Percentiles rank a stretch among this genome's conserved stretches.
Evolutionary conservation across 1,140 invertebrate genomes (phyloP).

Genomic region (Globodera rostochiensis): DNA sequence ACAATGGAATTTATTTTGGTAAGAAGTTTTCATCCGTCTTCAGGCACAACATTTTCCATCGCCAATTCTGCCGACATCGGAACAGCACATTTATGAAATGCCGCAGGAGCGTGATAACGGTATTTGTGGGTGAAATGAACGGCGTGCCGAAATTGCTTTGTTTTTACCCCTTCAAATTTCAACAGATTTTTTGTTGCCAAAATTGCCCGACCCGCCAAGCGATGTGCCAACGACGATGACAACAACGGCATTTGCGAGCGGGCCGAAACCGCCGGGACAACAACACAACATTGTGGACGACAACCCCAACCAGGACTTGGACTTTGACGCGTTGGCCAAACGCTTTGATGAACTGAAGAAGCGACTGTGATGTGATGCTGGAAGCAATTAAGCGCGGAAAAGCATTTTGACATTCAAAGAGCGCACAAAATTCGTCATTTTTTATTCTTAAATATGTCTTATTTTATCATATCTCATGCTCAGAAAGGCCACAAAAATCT

Average conservation of each 20-base stretch:
- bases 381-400: too few species aligned
- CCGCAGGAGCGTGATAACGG: slow-evolving; percentile 30
- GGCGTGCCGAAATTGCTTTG: neutral
- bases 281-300: neutral
- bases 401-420: too few species aligned
- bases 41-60: neutral
- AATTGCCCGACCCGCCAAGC: slow-evolving; percentile 58
- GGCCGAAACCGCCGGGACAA: slow-evolving; percentile 2
- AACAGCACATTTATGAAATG: slow-evolving; percentile 56
- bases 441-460: too few species aligned
- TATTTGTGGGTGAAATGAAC: neutral
- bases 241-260: neutral
- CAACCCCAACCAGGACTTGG: slow-evolving; percentile 36
- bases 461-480: too few species aligned
- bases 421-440: too few species aligned
- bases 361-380: slow-evolving; percentile 10
- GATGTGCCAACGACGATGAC: slow-evolving; percentile 27
- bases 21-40: too few species aligned
- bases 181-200: slow-evolving; percentile 48
- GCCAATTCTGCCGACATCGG: neutral
- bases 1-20: too few species aligned
- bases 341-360: slow-evolving; percentile 49
- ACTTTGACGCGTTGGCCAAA: slow-evolving; percentile 44
- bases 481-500: too few species aligned
- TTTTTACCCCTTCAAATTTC: slow-evolving; percentile 1